Evolutionary conservation across 1,140 invertebrate genomes (phyloP).

Genomic region (Micrasema longulum): DNA sequence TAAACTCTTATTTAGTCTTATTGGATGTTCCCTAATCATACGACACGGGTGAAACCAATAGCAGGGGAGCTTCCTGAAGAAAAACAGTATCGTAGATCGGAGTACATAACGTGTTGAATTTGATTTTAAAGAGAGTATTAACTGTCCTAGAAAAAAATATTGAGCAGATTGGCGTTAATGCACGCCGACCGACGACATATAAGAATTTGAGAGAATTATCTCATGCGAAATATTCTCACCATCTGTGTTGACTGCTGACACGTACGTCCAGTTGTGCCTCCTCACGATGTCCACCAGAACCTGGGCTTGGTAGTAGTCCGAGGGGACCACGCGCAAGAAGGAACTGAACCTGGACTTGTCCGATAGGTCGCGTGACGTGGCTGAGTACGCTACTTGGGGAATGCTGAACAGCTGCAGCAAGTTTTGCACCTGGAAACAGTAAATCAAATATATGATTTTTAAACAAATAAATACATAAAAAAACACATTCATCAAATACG

Average conservation of each 20-base stretch:
- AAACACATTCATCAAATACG: background rate
- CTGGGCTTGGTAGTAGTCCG: conserved; percentile 84
- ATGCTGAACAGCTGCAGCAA: conserved; percentile 78
- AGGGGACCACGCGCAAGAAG: conserved; percentile 85
- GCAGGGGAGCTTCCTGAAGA: no score
- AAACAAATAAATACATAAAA: conserved; percentile 1
- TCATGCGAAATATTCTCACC: conserved; percentile 73
- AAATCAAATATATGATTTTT: no score
- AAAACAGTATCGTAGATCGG: no score
- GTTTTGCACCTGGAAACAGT: conserved; percentile 76
- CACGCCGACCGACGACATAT: no score
- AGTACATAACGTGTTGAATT: no score
- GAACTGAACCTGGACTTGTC: conserved; percentile 83
- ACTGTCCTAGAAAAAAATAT: no score
- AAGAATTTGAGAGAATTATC: no score
- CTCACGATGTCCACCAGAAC: conserved; percentile 80
- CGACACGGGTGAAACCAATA: no score
- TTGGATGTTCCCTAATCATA: no score
- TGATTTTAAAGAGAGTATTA: no score
- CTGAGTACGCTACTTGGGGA: conserved; percentile 79
- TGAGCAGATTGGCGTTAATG: no score
- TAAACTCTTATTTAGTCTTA: no score
- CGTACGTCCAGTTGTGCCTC: conserved; percentile 86
- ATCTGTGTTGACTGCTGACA: conserved; percentile 85
- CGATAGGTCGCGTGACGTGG: conserved; percentile 82